These are phyloP conservation scores for Trachelus iudaicus DNA, from an alignment of 2,888 invertebrate genomes.

Conservation along the genomic window DNA sequence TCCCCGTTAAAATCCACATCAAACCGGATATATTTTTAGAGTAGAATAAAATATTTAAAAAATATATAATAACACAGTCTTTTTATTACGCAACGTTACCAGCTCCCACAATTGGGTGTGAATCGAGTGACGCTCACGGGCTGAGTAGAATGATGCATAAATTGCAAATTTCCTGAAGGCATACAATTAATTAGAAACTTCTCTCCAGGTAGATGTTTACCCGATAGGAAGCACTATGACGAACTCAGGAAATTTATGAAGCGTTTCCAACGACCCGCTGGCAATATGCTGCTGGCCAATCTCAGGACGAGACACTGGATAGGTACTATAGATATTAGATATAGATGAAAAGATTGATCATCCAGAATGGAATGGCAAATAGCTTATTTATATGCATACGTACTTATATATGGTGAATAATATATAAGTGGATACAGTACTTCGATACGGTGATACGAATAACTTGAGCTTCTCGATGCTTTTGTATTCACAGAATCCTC, in stretches of 20 bases:
- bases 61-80: not conserved
- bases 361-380: not conserved
- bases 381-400: not conserved
- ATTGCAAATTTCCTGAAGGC: not conserved
- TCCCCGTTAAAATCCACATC: not conserved
- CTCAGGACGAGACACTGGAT: not conserved
- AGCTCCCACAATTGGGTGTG: not conserved
- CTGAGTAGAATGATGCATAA: not conserved
- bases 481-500: not conserved
- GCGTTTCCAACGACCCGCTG: not conserved
- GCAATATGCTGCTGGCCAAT: not conserved
- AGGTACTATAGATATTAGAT: not conserved
- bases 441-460: too few relatives aligned
- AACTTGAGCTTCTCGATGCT: too few relatives aligned
- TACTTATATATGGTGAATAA: not conserved
- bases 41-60: not conserved
- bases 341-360: not conserved
- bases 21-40: not conserved
- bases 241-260: not conserved
- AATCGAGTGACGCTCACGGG: not conserved
- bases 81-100: not conserved
- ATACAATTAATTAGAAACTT: not conserved
- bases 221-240: not conserved
- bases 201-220: not conserved
- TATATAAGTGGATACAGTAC: too few relatives aligned